These are phyloP conservation scores for Andrena trimmerana DNA, from an alignment of 2,888 invertebrate species.

Conservation along the genomic window DNA sequence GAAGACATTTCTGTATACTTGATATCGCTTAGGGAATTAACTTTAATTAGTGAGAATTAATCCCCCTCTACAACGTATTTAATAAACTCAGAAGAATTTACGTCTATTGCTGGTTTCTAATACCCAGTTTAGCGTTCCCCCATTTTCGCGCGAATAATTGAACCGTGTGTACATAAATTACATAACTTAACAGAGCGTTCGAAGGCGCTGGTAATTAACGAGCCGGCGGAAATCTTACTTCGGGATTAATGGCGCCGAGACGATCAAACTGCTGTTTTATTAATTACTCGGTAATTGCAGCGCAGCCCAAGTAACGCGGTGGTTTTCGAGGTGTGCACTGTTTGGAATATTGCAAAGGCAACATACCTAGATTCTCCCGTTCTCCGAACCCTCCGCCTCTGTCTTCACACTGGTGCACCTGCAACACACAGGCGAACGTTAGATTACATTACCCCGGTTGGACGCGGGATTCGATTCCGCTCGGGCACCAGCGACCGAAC, in stretches of 20 bases:
- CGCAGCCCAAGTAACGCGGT: not conserved
- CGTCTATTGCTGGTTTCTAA: too few species aligned
- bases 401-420: slow-evolving; percentile 70
- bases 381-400: slow-evolving; percentile 74
- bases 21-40: too few species aligned
- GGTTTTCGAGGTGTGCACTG: not conserved
- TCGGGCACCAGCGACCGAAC: slow-evolving; percentile 33
- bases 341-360: slow-evolving; percentile 13
- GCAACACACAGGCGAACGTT: slow-evolving; percentile 62
- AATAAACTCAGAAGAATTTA: too few species aligned
- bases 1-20: too few species aligned
- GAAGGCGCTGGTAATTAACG: not conserved
- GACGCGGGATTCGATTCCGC: slow-evolving; percentile 18
- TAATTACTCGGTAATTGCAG: not conserved
- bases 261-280: not conserved
- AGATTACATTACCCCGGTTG: slow-evolving; percentile 38
- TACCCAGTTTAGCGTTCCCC: too few species aligned
- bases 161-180: too few species aligned
- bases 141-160: too few species aligned
- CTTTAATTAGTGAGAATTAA: not conserved
- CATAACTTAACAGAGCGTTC: too few species aligned
- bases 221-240: not conserved
- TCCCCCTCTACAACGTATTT: too few species aligned
- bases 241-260: not conserved
- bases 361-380: slow-evolving; percentile 78